Percentiles rank a stretch among this genome's conserved stretches.
Conservation (phyloP, 2,888 invertebrate genomes). For the Oscheius sp. region DNA sequence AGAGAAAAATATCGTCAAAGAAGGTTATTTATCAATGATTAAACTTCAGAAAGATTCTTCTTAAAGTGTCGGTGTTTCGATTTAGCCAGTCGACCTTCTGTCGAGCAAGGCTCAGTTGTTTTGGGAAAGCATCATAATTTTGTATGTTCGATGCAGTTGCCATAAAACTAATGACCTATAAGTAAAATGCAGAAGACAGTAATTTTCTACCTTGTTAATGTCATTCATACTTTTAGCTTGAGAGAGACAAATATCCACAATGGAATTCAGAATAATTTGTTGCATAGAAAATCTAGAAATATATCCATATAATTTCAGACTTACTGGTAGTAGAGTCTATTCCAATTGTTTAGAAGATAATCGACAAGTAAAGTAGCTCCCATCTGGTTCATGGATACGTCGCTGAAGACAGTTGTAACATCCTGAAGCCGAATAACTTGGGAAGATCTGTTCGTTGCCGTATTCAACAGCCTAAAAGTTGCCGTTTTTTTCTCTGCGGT, state of each 20-base stretch:
- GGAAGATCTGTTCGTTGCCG: conserved; percentile 51
- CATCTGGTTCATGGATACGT: conserved; percentile 44
- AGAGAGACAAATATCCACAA: background rate
- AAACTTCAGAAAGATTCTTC: background rate
- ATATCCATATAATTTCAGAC: background rate
- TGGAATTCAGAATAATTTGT: background rate
- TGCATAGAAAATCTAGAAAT: background rate
- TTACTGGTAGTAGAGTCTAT: conserved; percentile 55
- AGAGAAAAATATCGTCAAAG: background rate
- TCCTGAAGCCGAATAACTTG: conserved; percentile 62
- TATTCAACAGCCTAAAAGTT: conserved; percentile 50
- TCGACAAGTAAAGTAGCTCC: conserved; percentile 57
- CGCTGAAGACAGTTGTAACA: conserved; percentile 49
- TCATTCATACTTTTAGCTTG: background rate
- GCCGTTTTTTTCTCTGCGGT: background rate
- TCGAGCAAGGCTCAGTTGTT: background rate
- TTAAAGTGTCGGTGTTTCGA: background rate
- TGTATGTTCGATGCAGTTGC: background rate
- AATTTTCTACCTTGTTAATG: conserved; percentile 4
- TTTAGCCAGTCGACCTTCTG: background rate
- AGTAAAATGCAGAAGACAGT: too few relatives aligned
- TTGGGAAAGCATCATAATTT: background rate
- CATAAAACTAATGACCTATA: too few relatives aligned
- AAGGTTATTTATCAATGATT: background rate
- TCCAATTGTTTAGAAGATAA: conserved; percentile 63